A percentile compares a stretch with the other conserved stretches of the same genome.
Evolutionary conservation across 92 coral and sea anemone genomes (phyloP).

Genomic region (Bergia sp.): DNA sequence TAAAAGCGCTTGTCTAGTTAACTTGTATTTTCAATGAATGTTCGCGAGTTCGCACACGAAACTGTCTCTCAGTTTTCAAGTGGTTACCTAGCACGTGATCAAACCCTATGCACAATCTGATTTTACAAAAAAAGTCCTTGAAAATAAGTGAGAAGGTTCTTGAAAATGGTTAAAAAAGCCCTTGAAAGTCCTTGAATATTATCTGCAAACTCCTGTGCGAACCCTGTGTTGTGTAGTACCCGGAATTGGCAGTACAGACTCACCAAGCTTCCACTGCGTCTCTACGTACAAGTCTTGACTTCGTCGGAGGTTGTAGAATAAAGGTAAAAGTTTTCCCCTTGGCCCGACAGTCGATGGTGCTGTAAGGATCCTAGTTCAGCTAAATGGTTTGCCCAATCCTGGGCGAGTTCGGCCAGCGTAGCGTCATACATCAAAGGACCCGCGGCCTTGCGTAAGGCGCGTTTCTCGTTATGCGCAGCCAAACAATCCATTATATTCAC

Average conservation of each 20-base stretch:
- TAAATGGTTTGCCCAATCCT: constrained; percentile 62
- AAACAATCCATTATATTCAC: constrained; percentile 61
- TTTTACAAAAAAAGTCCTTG: no score
- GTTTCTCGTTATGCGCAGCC: constrained; percentile 69
- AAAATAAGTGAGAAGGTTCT: no score
- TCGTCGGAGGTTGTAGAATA: neutral
- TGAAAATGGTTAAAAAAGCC: no score
- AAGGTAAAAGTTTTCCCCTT: constrained; percentile 70
- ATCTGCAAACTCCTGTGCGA: no score
- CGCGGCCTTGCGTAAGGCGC: constrained; percentile 57
- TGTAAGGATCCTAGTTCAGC: constrained; percentile 50
- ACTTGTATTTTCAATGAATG: no score
- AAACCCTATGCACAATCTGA: no score
- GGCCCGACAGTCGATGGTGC: constrained; percentile 53
- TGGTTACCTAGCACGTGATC: no score
- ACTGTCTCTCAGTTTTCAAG: no score
- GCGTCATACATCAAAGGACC: constrained; percentile 62
- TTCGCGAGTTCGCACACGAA: no score
- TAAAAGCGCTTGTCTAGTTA: no score
- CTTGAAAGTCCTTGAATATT: no score
- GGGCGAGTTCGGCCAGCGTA: constrained; percentile 58
- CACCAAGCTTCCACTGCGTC: constrained; percentile 79
- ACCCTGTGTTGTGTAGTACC: no score
- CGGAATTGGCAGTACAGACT: neutral
- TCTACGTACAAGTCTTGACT: constrained; percentile 53